These are phyloP conservation scores for Macheiramphus alcinus DNA, from an alignment of 2,113 vertebrate species.

Conservation along the genomic window DNA sequence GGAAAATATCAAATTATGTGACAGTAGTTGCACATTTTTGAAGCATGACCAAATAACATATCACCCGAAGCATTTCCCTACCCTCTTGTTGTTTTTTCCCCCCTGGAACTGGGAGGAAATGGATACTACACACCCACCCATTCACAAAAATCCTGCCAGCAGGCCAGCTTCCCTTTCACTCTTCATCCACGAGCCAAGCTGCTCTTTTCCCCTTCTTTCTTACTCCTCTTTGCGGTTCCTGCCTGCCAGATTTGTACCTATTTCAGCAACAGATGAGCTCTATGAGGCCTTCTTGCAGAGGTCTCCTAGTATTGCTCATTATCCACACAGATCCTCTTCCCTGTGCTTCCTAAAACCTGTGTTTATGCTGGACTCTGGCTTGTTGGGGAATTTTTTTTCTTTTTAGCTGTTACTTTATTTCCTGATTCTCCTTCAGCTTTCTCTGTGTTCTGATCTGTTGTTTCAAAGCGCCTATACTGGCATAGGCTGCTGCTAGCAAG, in stretches of 20 bases:
- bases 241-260: not conserved
- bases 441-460: not conserved
- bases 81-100: conserved; percentile 24
- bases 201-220: not conserved
- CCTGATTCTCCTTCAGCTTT: not conserved
- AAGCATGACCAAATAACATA: conserved; percentile 5
- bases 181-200: not conserved
- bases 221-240: not conserved
- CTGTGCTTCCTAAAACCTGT: not conserved
- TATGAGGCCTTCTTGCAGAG: not conserved
- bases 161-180: conserved; percentile 35
- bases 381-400: not conserved
- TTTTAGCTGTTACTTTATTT: not conserved
- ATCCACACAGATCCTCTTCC: not conserved
- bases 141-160: conserved; percentile 59
- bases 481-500: not conserved
- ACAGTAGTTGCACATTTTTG: conserved; percentile 21
- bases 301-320: not conserved
- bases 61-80: not conserved
- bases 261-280: not conserved
- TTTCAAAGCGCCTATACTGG: not conserved
- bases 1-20: not conserved
- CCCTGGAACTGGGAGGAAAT: conserved; percentile 48
- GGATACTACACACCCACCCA: conserved; percentile 43
- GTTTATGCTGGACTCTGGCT: not conserved